Evolutionary conservation across 2,888 invertebrate genomes (phyloP), one percentile per base, ranked within the genome.

Genomic region (Odontocolon sp.): DNA sequence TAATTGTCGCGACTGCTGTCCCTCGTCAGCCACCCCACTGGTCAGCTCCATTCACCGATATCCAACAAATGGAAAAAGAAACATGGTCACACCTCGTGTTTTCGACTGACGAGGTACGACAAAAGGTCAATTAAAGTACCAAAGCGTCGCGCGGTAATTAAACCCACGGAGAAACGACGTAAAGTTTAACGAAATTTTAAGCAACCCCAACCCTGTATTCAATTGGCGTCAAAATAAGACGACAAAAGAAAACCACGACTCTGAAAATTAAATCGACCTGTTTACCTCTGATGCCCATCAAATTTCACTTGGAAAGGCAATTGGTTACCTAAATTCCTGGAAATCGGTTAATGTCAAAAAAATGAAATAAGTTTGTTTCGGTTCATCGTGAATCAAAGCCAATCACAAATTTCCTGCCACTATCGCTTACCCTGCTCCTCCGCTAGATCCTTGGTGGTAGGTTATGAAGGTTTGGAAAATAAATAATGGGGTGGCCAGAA

Each of bases 401-500:
- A 45, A 21, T 11, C 47, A 6, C 26, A 26, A 50, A 50, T 50
- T 50, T 26, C 47, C 23, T 5, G 14, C 23, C 36, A 38, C 23
- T 45, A 23, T 36, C 21, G n/a, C 8, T 3, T 50, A 26, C 23
- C 8, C n/a, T 52, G 33, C 68, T 38, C 64, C 52, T 52, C 63
- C 28, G 11, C 64, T 36, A 52, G 45, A 57, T 36, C 28, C 31
- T 1, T 3, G 23, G 59, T 26, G 54, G 33, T 28, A 36, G 45
- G 59, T 72, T 16, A 57, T 67, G 63, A 52, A 83, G 81, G 81
- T 80, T 72, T 63, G 81, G 72, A 83, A 82, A 83, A 86, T 85
- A 85, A 85, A 86, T 85, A 87, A 84, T 82, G 81, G 82, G 84
- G 75, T 52, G 77, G 78, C 40, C 21, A 52, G 71, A 78, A 83